Evolutionary conservation across 2,113 vertebrate genomes (phyloP).

Genomic region (Zosterops hypoxanthus): DNA sequence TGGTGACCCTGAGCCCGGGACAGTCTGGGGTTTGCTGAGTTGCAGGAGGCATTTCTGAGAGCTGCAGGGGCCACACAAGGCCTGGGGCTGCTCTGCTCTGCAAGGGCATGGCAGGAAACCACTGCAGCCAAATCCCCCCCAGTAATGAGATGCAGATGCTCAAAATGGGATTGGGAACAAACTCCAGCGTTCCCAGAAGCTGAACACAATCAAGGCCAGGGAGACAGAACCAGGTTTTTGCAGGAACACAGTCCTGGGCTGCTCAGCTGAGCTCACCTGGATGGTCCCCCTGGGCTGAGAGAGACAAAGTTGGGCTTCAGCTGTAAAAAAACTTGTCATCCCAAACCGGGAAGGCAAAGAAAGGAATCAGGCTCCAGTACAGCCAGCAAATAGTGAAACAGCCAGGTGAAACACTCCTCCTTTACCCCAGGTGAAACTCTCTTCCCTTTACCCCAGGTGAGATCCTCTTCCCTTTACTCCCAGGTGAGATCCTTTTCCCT

Average conservation of each 20-base stretch:
- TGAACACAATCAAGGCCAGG: not conserved
- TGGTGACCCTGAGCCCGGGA: not conserved
- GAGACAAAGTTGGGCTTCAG: not conserved
- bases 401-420: too few relatives aligned
- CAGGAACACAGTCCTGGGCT: not conserved
- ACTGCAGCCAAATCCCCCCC: not conserved
- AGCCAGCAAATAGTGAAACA: not conserved
- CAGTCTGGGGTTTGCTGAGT: not conserved
- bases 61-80: not conserved
- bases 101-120: constrained; percentile 6
- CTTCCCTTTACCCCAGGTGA: not conserved
- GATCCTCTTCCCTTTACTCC: not conserved
- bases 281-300: not conserved
- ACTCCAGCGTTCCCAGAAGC: not conserved
- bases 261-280: not conserved
- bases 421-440: not conserved
- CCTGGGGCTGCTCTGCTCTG: not conserved
- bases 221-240: rapidly evolving
- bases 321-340: not conserved
- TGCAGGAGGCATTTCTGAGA: constrained; percentile 6
- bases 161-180: not conserved
- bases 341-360: not conserved
- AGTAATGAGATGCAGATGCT: constrained; percentile 54
- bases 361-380: not conserved
- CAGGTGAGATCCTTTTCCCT: not conserved